Evolutionary conservation across 2,888 invertebrate species (phyloP), one percentile per base, ranked within the genome.

Genomic region (Philaethria dido): DNA sequence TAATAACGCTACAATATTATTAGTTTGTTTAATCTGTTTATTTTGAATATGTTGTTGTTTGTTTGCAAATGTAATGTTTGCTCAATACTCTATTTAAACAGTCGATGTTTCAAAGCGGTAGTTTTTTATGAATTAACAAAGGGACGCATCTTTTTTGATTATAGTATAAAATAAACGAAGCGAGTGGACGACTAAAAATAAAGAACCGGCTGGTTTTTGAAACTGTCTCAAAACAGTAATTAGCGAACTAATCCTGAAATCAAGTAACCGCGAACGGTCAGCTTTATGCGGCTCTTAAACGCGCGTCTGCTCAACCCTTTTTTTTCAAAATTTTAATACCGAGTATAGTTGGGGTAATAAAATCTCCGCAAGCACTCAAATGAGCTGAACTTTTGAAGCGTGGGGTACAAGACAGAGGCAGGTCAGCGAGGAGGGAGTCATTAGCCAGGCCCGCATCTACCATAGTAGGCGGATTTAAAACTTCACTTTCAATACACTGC

Each of bases 301-400:
- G 84, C 80, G 82, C 83, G 82, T 87, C 82, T 81, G 80, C 84
- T 84, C 83, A 88, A 85, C 84, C 88, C 86, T 85, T 87, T 87
- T 85, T 86, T 86, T 81, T 76, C 73, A 74, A 80, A 84, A 80
- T 83, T 81, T 84, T 91, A 90, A 90, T 89, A 88, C 88, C 87
- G 81, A 83, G 83, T 81, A 88, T 89, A 90, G 91, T 90, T 90
- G 87, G 83, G 87, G 87, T 92, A 92, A 92, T 92, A 88, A 92
- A 92, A 92, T 92, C 92, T 92, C 92, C 79, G 88, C 87, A 80
- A 84, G 88, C 88, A 89, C 92, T 92, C 91, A 88, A 92, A 91
- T 89, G 91, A 90, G 90, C 90, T 88, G 89, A 92, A 92, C 91
- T 92, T 92, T 91, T 89, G 88, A 90, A 90, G 90, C 91, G 89